These are phyloP conservation scores for Champsocephalus esox DNA, from an alignment of 2,797 vertebrate species.

Conservation along the genomic window DNA sequence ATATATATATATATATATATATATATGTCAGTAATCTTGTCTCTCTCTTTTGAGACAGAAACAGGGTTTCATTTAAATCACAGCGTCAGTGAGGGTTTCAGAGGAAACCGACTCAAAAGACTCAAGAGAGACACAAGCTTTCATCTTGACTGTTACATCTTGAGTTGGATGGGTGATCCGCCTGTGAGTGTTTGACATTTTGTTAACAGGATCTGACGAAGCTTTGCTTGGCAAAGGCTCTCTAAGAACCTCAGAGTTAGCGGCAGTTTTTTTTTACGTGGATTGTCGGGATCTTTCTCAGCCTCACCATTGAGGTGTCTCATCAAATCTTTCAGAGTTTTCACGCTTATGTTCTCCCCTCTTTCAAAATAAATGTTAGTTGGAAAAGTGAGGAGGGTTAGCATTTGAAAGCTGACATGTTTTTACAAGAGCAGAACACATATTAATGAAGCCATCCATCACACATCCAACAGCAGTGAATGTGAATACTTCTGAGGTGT, in stretches of 20 bases:
- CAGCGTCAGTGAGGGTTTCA: constrained; percentile 38
- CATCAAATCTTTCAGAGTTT: neutral
- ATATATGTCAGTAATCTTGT: constrained; percentile 7
- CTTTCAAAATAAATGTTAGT: neutral
- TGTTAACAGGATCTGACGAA: constrained; percentile 64
- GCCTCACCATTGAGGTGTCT: neutral
- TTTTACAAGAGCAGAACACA: constrained; percentile 1
- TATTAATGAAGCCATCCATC: neutral
- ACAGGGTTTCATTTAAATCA: constrained; percentile 54
- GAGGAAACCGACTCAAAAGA: constrained; percentile 57
- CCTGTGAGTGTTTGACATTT: constrained; percentile 66
- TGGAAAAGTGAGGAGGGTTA: neutral
- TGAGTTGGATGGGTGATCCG: constrained; percentile 56
- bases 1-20: neutral
- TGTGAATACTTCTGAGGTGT: neutral
- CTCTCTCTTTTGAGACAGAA: constrained; percentile 20
- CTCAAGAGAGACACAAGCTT: constrained; percentile 42
- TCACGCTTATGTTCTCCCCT: neutral
- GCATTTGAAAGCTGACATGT: constrained; percentile 17
- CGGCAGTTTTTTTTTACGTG: constrained; percentile 2
- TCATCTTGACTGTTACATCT: constrained; percentile 64
- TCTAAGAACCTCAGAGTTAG: constrained; percentile 19
- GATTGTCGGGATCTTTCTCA: constrained; percentile 36
- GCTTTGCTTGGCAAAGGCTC: constrained; percentile 46
- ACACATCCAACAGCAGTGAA: neutral